Conservation (phyloP, 1,140 invertebrate genomes). For the Listronotus bonariensis region DNA sequence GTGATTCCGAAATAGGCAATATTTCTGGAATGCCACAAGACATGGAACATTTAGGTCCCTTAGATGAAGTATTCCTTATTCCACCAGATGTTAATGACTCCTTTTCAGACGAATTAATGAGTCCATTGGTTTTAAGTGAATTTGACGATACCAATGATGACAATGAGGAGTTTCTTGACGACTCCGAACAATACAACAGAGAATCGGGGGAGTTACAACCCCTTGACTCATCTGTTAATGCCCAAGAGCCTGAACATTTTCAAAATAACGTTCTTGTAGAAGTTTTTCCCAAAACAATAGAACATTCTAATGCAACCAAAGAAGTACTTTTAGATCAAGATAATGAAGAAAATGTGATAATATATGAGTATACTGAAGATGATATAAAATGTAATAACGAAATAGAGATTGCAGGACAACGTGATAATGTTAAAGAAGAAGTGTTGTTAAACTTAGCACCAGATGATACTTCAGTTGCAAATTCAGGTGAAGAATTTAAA, state of each 20-base stretch:
- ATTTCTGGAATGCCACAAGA: background rate
- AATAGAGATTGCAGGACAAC: background rate
- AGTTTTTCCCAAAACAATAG: background rate
- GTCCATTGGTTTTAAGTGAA: slow-evolving; percentile 1
- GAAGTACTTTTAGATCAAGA: background rate
- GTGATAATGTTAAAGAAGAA: background rate
- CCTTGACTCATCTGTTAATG: background rate
- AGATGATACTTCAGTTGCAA: too few species aligned
- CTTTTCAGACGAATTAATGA: background rate
- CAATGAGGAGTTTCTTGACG: slow-evolving; percentile 1
- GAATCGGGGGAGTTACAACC: slow-evolving; percentile 5
- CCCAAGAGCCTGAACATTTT: background rate
- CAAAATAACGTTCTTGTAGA: slow-evolving; percentile 5
- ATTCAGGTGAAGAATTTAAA: background rate
- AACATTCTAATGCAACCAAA: background rate
- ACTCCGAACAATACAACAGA: background rate
- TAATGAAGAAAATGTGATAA: background rate
- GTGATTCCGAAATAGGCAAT: background rate
- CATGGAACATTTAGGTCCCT: slow-evolving; percentile 7
- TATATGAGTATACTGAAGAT: background rate
- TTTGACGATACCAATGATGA: slow-evolving; percentile 8
- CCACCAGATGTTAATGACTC: background rate
- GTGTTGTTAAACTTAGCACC: too few species aligned
- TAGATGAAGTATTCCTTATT: slow-evolving; percentile 2
- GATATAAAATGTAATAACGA: background rate